Base-by-base conservation (phyloP, 2,797 vertebrate species). In the Characodon lateralis region DNA sequence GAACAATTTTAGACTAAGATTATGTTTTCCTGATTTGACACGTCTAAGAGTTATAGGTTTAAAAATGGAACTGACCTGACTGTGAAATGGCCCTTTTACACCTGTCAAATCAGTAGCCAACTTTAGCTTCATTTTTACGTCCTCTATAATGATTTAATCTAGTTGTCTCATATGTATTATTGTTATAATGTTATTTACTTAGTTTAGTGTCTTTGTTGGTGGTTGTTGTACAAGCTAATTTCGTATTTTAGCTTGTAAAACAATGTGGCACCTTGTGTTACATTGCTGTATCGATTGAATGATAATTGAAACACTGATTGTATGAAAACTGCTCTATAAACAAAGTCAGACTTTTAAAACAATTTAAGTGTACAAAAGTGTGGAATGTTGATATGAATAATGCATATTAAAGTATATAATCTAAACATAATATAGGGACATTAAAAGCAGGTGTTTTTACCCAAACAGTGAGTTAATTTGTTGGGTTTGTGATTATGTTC, bases 401-500 rank as follows among this genome's bases (percentile, higher is more conserved):
- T 53, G 18, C 31, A 4, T 39, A 41, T 43, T 12, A 20, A 65
- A 46, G 24, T 14, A 12, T n/a, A 35, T 35, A 35, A 35, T 35
- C 31, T 35, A 35, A 35, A 3, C 31, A 35, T 35, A 35, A 35
- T 35, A 35, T 35, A 2, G 31, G 20, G 10, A 66, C 20, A 41
- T 24, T 65, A n/a, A 7, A 39, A 61, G 1, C 72, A 16, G 41
- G 22, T 20, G 41, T 22, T 68, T 48, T 71, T 56, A 26, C 9
- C 74, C 6, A 35, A 4, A 3, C 24, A 53, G 39, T 51, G 61
- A 43, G 63, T 84, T 79, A 55, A 83, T 77, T 50, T 68, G 69
- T 70, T 55, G 13, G 7, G 71, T 71, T 81, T 82, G 71, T 78
- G 74, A 77, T 50, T 72, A 61, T 74, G 83, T 59, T 72, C 68